Evolutionary conservation across 2,888 invertebrate genomes (phyloP).

Genomic region (Antitype chi): DNA sequence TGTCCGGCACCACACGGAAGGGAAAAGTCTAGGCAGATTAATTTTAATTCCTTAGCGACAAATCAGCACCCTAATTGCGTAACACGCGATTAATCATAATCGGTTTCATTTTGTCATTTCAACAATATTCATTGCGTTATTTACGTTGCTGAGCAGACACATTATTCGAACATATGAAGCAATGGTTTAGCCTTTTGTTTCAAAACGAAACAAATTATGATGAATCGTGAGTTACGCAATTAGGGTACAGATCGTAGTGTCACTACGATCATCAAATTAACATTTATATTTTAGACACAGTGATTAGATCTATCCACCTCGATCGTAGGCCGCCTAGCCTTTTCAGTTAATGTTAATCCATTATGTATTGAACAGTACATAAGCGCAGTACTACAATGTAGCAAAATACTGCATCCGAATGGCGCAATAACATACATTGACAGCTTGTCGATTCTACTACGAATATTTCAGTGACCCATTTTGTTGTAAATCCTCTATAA

Average conservation of each 20-base stretch:
- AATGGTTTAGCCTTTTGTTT: too few species aligned
- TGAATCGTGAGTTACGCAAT: too few species aligned
- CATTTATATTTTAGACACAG: neutral
- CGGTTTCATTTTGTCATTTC: too few species aligned
- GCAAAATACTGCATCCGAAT: constrained; percentile 51
- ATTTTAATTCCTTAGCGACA: neutral
- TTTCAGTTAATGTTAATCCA: constrained; percentile 4
- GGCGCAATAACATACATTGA: constrained; percentile 44
- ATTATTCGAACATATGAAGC: too few species aligned
- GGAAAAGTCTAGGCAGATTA: too few species aligned
- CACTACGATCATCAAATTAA: neutral
- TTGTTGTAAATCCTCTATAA: constrained; percentile 31
- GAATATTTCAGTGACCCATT: constrained; percentile 50
- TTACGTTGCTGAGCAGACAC: too few species aligned
- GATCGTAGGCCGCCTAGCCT: constrained; percentile 4
- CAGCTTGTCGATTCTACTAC: constrained; percentile 50
- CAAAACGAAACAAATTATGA: too few species aligned
- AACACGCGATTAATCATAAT: too few species aligned
- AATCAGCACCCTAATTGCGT: too few species aligned
- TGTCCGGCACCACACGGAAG: too few species aligned
- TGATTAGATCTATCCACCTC: constrained; percentile 1
- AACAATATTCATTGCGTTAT: too few species aligned
- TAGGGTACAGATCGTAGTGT: neutral
- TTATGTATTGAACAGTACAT: constrained; percentile 22
- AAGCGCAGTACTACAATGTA: constrained; percentile 19